Evolutionary conservation across 2,113 vertebrate species (phyloP), one percentile per base, ranked within the genome.

Genomic region (Psilopsiagon aurifrons): DNA sequence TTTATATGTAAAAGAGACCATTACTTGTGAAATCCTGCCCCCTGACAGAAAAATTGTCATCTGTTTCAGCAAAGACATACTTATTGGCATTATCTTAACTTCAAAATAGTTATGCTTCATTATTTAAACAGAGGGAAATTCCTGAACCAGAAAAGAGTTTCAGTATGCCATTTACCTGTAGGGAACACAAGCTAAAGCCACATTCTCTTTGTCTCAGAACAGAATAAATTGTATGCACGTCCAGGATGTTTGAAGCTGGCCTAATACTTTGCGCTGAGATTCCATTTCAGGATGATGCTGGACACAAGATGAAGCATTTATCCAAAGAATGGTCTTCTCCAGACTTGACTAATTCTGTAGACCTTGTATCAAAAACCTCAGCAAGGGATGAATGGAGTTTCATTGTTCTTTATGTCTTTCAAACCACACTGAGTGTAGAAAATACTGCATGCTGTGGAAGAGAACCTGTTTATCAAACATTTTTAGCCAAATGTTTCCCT

Each of bases 1-100:
- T 91, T 92, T 94, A 18, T 83, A 59, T 77, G 55, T 82, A 41
- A 79, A 83, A 83, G 83, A 73, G 43, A 63, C 19, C 19, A 63
- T 60, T 74, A 46, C 29, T 78, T 88, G 37, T 70, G 55, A 95
- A 94, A 94, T 95, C 47, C 64, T 96, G 43, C 35, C 54, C 28
- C 46, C 60, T 49, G 55, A 95, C 69, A 88, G 37, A 13, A 88
- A 90, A 93, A 93, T 54, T 52, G 11, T 77, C 41, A 44, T 31
- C n/a, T 86, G 17, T 54, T 86, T 90, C 29, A 77, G 31, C 75
- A 90, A 18, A 83, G 10, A 27, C 29, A 60, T 23, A 49, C 12
- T 86, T 90, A 79, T 33, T 75, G 24, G 11, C 17, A n/a, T 69
- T 83, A 14, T 37, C 41, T 80, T 77, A 62, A 39, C 23, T 87